A percentile compares a stretch with the other conserved stretches of the same genome.
These are phyloP conservation scores for Botrylloides violaceus DNA, from an alignment of 23 tunicate genomes.

Conservation along the genomic window DNA sequence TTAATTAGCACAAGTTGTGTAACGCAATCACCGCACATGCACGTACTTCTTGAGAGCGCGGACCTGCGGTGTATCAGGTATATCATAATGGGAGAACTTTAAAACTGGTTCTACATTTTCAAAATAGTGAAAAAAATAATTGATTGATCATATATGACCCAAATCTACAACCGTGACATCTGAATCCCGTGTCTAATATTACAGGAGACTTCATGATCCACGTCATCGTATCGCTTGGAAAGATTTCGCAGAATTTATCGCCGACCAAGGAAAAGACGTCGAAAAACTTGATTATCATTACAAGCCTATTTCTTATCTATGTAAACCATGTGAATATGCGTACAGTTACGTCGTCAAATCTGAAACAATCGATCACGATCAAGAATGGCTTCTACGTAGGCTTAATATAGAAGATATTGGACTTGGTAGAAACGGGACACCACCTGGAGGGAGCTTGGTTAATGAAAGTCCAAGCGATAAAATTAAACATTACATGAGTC, in stretches of 20 bases:
- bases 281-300: not conserved
- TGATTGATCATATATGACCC: not conserved
- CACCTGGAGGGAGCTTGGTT: constrained; percentile 24
- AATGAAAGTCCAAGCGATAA: constrained; percentile 7
- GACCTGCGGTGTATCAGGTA: not conserved
- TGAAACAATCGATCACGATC: constrained; percentile 8
- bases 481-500: not conserved
- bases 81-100: no score
- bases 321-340: constrained; percentile 12
- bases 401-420: constrained; percentile 7
- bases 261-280: not conserved
- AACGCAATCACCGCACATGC: not conserved
- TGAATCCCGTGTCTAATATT: not conserved
- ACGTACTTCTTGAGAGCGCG: not conserved
- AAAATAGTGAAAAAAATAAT: not conserved
- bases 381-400: constrained; percentile 9
- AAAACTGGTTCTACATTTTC: not conserved
- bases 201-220: constrained; percentile 10
- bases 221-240: constrained; percentile 11
- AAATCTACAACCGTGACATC: not conserved
- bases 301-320: not conserved
- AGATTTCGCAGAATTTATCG: constrained; percentile 22
- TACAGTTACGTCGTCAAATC: constrained; percentile 14
- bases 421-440: constrained; percentile 13
- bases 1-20: no score